Evolutionary conservation across 2,797 vertebrate genomes (phyloP).

Genomic region (Epinephelus awoara): DNA sequence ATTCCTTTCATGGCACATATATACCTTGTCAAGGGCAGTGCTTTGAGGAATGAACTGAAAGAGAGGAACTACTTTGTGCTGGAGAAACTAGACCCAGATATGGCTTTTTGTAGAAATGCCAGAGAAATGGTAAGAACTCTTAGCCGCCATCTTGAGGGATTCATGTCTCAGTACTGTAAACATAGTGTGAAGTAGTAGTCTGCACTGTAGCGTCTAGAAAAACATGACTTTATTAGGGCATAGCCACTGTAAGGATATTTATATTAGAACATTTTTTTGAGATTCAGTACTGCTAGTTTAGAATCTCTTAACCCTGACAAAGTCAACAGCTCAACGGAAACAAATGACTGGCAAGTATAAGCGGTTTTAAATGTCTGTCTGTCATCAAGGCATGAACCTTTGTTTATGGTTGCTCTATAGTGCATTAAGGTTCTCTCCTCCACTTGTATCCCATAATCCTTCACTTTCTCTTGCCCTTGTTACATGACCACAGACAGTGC

Average conservation of each 20-base stretch:
- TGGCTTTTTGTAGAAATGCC: slow-evolving; percentile 94
- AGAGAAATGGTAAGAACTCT: slow-evolving; percentile 93
- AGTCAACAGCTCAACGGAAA: slow-evolving; percentile 83
- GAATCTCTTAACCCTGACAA: slow-evolving; percentile 74
- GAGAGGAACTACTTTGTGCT: slow-evolving; percentile 95
- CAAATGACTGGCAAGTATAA: slow-evolving; percentile 91
- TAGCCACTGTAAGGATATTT: too few species aligned
- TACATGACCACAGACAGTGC: slow-evolving; percentile 65
- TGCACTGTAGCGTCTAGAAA: too few species aligned
- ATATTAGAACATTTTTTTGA: neutral
- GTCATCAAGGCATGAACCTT: slow-evolving; percentile 79
- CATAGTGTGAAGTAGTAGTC: neutral
- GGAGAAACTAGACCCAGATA: slow-evolving; percentile 96
- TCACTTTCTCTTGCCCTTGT: slow-evolving; percentile 66
- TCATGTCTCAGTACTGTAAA: slow-evolving; percentile 1
- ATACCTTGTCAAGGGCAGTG: slow-evolving; percentile 93
- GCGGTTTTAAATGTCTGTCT: slow-evolving; percentile 65
- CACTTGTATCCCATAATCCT: slow-evolving; percentile 69
- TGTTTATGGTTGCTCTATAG: slow-evolving; percentile 67
- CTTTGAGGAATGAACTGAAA: slow-evolving; percentile 92
- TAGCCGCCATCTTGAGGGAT: slow-evolving; percentile 15
- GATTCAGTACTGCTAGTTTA: slow-evolving; percentile 34
- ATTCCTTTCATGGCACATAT: slow-evolving; percentile 96
- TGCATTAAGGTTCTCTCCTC: slow-evolving; percentile 55
- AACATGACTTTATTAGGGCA: too few species aligned